Evolutionary conservation across 2,113 vertebrate species (phyloP), one percentile per base, ranked within the genome.

Genomic region (Centrocercus urophasianus): DNA sequence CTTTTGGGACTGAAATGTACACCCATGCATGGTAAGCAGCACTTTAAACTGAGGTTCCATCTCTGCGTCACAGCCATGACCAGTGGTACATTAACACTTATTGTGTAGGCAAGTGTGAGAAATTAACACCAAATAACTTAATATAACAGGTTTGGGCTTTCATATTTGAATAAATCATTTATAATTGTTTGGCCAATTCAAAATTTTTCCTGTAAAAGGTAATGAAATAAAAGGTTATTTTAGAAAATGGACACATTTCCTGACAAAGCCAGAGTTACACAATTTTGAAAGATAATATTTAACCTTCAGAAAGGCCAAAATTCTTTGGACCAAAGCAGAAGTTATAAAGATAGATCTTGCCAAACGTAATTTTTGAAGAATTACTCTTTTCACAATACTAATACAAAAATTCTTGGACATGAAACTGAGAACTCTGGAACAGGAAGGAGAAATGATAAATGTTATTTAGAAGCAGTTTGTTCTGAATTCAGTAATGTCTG

Each of bases 221-320:
- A 86, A 47, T 43, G 43, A 85, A 90, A 88, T 22, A 75, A 82
- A 61, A 88, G 18, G 8, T 83, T 90, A 34, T 80, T 96, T 73
- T 67, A 93, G 91, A 89, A 91, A 95, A 96, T 9, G 2, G 12
- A 93, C 36, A n/a, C 36, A 83, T 81, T 96, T 96, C 92, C 93
- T 67, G 64, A 94, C 61, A 74, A 64, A 92, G 61, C 8, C 38
- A 80, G 59, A 86, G 61, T 83, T 96, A 92, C 86, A 94, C 92
- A 88, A 83, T 87, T 96, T 94, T 76, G 47, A 91, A 95, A 94
- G 78, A 94, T 97, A 96, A 96, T 94, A 96, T 92, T 90, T 80
- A 88, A 86, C 80, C 84, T 96, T 95, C 74, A 52, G 40, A 96
- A 94, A 97, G 66, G 86, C 78, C 96, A 96, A 93, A 95, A 94